These are phyloP conservation scores for Lasioglossum albipes DNA, from an alignment of 1,140 invertebrate species.

Conservation along the genomic window DNA sequence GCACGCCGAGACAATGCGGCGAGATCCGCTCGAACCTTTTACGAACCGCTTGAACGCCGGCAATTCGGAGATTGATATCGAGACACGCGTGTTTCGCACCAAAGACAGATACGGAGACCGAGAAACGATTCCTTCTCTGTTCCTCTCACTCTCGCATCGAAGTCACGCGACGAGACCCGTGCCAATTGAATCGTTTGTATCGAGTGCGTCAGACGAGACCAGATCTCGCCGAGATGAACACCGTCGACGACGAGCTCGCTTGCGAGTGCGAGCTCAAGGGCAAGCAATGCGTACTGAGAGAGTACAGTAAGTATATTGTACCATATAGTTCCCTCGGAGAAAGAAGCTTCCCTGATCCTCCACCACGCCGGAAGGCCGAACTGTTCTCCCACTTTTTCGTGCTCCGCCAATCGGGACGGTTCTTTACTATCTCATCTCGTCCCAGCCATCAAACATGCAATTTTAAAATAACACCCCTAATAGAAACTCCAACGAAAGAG, in stretches of 20 bases:
- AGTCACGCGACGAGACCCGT: not conserved
- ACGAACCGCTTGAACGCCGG: not conserved
- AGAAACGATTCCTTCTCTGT: too few relatives aligned
- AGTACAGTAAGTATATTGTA: slow-evolving; percentile 8
- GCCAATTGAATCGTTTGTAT: not conserved
- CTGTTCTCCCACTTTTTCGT: not conserved
- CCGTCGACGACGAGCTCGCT: not conserved
- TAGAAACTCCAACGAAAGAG: too few relatives aligned
- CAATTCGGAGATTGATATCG: not conserved
- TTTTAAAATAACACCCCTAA: too few relatives aligned
- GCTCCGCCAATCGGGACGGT: not conserved
- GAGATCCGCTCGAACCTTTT: not conserved
- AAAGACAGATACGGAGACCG: too few relatives aligned
- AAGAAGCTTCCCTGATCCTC: not conserved
- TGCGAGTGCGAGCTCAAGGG: not conserved
- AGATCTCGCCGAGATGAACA: not conserved
- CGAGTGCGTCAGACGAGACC: not conserved
- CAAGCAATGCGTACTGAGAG: not conserved
- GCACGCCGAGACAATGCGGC: not conserved
- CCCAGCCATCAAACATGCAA: too few relatives aligned
- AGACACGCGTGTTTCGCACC: not conserved
- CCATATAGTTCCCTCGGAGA: not conserved
- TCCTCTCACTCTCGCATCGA: not conserved
- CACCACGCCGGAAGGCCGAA: not conserved
- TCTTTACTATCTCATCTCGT: not conserved